Evolutionary conservation across 2,113 vertebrate species (phyloP).

Genomic region (Conger conger): DNA sequence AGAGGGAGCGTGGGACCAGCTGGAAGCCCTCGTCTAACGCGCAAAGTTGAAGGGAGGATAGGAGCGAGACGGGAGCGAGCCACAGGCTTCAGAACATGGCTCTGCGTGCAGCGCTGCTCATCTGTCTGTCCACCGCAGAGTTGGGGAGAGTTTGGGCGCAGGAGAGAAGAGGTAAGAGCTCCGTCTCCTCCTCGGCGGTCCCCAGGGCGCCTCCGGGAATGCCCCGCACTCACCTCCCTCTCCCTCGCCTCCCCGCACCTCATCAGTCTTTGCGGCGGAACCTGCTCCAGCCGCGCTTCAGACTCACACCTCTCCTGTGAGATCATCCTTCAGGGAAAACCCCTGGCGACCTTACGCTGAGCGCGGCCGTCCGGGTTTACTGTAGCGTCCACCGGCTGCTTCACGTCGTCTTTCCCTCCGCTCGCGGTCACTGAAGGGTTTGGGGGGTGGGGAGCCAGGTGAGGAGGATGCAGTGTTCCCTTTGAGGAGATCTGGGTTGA

Average conservation of each 20-base stretch:
- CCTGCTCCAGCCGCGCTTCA: not conserved
- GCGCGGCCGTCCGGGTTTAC: too few relatives aligned
- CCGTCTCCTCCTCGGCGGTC: not conserved
- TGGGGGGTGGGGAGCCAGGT: not conserved
- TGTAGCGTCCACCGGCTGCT: too few relatives aligned
- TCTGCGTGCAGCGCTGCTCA: slow-evolving; percentile 44
- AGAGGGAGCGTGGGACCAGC: slow-evolving; percentile 18
- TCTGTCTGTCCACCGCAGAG: slow-evolving; percentile 48
- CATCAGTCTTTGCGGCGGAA: not conserved
- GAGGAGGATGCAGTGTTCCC: not conserved
- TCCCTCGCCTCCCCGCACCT: not conserved
- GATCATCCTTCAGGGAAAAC: too few relatives aligned
- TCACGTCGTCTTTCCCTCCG: not conserved
- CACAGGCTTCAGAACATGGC: slow-evolving; percentile 44
- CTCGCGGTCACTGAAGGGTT: not conserved
- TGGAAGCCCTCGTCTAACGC: slow-evolving; percentile 32
- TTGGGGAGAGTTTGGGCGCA: slow-evolving; percentile 43
- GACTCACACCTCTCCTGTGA: not conserved
- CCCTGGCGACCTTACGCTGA: too few relatives aligned
- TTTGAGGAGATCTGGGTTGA: too few relatives aligned
- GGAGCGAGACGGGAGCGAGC: slow-evolving; percentile 10
- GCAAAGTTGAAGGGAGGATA: slow-evolving; percentile 24
- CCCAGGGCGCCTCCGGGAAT: too few relatives aligned
- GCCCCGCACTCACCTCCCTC: not conserved
- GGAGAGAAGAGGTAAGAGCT: slow-evolving; percentile 58